phyloP scores from a whole-genome alignment of 2,888 invertebrate species.

The Dione juno region DNA sequence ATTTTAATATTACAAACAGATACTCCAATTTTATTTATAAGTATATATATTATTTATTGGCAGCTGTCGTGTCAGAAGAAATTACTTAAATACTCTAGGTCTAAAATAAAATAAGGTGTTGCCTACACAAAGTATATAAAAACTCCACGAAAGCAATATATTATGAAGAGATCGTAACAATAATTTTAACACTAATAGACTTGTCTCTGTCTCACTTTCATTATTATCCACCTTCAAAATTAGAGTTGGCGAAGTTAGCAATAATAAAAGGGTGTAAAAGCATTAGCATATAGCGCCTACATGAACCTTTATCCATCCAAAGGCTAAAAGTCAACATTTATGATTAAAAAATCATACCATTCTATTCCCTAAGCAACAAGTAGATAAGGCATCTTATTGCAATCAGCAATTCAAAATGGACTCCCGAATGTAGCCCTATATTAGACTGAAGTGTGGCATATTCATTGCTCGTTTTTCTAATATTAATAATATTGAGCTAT shows the following conservation, averaged over 20 bases:
- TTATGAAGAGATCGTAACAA: too few relatives aligned
- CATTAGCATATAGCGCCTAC: conserved; percentile 15
- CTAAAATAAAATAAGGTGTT: too few relatives aligned
- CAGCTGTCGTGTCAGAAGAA: too few relatives aligned
- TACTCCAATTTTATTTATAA: too few relatives aligned
- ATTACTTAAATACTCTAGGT: too few relatives aligned
- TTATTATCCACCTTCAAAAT: conserved; percentile 29
- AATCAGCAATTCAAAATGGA: conserved; percentile 63
- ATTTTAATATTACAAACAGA: too few relatives aligned
- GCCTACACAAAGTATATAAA: too few relatives aligned
- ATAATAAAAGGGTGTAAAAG: conserved; percentile 17
- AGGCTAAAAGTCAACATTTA: conserved; percentile 58
- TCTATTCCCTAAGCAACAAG: conserved; percentile 60
- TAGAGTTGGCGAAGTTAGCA: conserved; percentile 22
- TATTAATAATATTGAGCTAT: background rate
- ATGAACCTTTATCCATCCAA: conserved; percentile 55
- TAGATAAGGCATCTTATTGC: conserved; percentile 54
- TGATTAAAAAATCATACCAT: conserved; percentile 59
- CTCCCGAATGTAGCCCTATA: conserved; percentile 51
- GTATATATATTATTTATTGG: too few relatives aligned
- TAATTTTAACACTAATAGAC: too few relatives aligned
- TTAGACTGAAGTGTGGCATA: background rate
- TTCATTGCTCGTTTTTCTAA: conserved; percentile 22
- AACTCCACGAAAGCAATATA: too few relatives aligned
- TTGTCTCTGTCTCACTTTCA: background rate